phyloP scores from a whole-genome alignment of 2,888 invertebrate genomes.

The Lordiphosa andalusiaca region DNA sequence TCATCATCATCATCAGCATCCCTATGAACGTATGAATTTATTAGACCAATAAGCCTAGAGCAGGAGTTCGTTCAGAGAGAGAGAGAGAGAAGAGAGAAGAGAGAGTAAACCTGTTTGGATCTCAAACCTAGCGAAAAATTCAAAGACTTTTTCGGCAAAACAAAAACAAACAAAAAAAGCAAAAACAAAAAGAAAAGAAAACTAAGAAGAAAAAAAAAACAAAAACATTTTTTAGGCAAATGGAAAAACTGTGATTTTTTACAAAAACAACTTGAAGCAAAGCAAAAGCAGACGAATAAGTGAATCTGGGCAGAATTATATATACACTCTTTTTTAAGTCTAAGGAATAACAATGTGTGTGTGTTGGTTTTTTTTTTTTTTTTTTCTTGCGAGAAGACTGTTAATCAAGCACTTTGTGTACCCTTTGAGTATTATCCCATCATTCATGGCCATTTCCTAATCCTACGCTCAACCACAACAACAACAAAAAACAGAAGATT shows the following conservation, averaged over 20 bases:
- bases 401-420: constrained; percentile 20
- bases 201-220: constrained; percentile 13
- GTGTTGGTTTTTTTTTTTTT: too few relatives aligned
- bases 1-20: constrained; percentile 46
- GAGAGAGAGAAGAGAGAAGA: background rate
- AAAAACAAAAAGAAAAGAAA: constrained; percentile 16
- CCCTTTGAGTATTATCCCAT: constrained; percentile 12
- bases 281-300: background rate
- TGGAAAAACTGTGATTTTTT: constrained; percentile 79
- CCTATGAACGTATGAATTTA: constrained; percentile 77
- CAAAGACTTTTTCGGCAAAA: constrained; percentile 61
- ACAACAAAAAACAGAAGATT: constrained; percentile 2
- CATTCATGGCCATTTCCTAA: too few relatives aligned
- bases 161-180: constrained; percentile 10
- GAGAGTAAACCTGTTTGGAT: constrained; percentile 26
- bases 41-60: constrained; percentile 72
- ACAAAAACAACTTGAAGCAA: constrained; percentile 48
- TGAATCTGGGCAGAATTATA: constrained; percentile 18
- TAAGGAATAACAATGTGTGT: too few relatives aligned
- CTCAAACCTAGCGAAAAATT: constrained; percentile 48
- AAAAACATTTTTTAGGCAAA: constrained; percentile 67
- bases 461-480: background rate
- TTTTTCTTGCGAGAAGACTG: constrained; percentile 25
- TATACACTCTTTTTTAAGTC: constrained; percentile 6
- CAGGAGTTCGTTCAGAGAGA: constrained; percentile 38